phyloP scores from a whole-genome alignment of 2,888 invertebrate genomes.

The Metellina segmentata region DNA sequence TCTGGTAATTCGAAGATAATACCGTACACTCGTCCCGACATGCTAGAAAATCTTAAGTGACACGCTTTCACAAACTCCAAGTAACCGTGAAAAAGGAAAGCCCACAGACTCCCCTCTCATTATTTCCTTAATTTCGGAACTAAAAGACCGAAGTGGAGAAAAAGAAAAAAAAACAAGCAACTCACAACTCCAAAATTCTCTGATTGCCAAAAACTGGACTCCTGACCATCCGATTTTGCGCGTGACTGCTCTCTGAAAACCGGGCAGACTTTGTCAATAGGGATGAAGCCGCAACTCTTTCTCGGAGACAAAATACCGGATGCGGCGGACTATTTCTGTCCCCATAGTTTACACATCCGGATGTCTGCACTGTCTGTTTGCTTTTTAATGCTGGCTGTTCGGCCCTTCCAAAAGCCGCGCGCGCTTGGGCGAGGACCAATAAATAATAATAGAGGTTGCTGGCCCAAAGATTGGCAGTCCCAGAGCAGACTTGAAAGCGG shows the following conservation, averaged over 20 bases:
- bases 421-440: slow-evolving; percentile 26
- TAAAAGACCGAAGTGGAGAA: background rate
- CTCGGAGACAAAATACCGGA: slow-evolving; percentile 68
- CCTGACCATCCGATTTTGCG: slow-evolving; percentile 59
- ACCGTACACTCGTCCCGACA: background rate
- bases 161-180: background rate
- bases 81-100: slow-evolving; percentile 19
- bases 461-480: background rate
- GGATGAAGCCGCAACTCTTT: background rate
- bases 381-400: slow-evolving; percentile 24
- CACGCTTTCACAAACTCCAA: background rate
- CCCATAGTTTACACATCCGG: slow-evolving; percentile 73
- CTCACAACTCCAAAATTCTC: background rate
- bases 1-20: background rate
- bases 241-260: slow-evolving; percentile 44
- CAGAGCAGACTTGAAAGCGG: background rate
- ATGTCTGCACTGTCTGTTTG: slow-evolving; percentile 62
- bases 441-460: slow-evolving; percentile 58
- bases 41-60: background rate
- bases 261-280: slow-evolving; percentile 47
- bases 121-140: slow-evolving; percentile 43
- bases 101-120: background rate
- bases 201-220: background rate
- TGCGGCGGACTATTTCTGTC: slow-evolving; percentile 69
- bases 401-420: background rate